Base-by-base conservation (phyloP, 1,140 invertebrate species). In the Gryllus bimaculatus region DNA sequence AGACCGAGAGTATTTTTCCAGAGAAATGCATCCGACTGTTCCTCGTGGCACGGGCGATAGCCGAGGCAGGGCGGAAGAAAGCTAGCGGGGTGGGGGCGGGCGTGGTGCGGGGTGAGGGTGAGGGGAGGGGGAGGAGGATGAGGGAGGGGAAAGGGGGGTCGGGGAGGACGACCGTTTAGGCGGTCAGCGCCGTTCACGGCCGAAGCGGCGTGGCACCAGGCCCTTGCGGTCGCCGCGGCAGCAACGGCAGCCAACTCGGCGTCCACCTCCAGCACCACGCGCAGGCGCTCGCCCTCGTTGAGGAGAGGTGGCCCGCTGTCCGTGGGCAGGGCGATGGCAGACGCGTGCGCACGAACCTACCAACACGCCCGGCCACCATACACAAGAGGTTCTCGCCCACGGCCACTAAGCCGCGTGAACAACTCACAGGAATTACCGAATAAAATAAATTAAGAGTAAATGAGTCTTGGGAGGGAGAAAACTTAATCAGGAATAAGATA, bases 251-350 rank as follows among this genome's bases (percentile, higher is more conserved):
- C 90, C 93, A n/a, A 93, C 83, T 93, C 92, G 81, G 90, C 90
- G 84, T 94, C 93, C 15, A 94, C 92, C 82, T 94, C 92, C 47
- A 94, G 85, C 73, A 94, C 91, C 7, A 94, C 89, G 81, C 90
- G 90, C 39, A 94, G 85, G 76, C 89, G 89, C 82, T 94, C 92
- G 1, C 93, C 93, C 83, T 93, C 92, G 82, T 91, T 92, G 86
- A 93, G 94, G 20, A 92, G 91, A n/a, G 94, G 85, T 82, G 94
- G 93, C 54, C 93, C 93, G 73, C 91, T 92, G 82, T 93, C 91
- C 4, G 92, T 92, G 15, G 92, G 90, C 78, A 92, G 84, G n/a
- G 81, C 92, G 87, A 82, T 94, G 92, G 83, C 91, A 91, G 15
- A 94, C n/a, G 83, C 7, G 93, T 93, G 83, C 91, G 88, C 48